A percentile compares a stretch with the other conserved stretches of the same genome.
Conservation (phyloP, 2,888 invertebrate species). For the Meliscaeva auricollis region DNA sequence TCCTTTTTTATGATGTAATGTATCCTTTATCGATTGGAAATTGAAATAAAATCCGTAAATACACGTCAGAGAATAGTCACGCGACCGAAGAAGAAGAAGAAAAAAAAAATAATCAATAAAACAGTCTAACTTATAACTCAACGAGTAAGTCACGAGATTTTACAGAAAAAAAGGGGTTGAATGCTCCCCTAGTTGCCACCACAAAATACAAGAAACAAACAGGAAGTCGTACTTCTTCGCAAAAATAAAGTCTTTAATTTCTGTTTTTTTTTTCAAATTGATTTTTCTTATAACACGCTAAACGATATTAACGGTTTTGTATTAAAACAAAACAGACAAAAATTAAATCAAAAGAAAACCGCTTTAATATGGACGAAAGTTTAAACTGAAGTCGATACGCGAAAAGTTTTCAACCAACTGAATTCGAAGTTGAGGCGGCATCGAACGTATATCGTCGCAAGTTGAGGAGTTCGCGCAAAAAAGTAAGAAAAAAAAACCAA, state of each 20-base stretch:
- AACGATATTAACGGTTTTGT: slow-evolving; percentile 28
- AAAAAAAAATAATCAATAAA: slow-evolving; percentile 62
- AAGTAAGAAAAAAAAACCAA: slow-evolving; percentile 23
- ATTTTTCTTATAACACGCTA: slow-evolving; percentile 25
- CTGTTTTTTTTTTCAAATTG: slow-evolving; percentile 9
- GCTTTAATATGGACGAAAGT: slow-evolving; percentile 36
- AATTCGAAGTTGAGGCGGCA: slow-evolving; percentile 71
- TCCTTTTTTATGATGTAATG: slow-evolving; percentile 31
- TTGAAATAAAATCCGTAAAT: slow-evolving; percentile 15
- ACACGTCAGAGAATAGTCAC: slow-evolving; percentile 66
- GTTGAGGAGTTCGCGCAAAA: slow-evolving; percentile 70
- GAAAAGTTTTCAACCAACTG: slow-evolving; percentile 74
- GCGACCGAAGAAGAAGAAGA: slow-evolving; percentile 43
- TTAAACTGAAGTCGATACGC: slow-evolving; percentile 67
- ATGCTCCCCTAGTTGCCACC: slow-evolving; percentile 7
- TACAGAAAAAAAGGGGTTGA: slow-evolving; percentile 35
- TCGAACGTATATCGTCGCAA: slow-evolving; percentile 76
- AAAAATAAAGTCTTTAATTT: neutral
- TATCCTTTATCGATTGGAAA: slow-evolving; percentile 44
- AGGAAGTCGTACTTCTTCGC: slow-evolving; percentile 5
- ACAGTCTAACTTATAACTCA: slow-evolving; percentile 55
- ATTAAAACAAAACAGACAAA: neutral
- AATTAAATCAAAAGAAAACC: slow-evolving; percentile 7
- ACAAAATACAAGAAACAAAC: slow-evolving; percentile 16
- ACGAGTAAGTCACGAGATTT: slow-evolving; percentile 61